Percentiles rank a stretch among this genome's conserved stretches.
Conservation (phyloP, 1,140 invertebrate species). For the Lordiphosa stackelbergi region DNA sequence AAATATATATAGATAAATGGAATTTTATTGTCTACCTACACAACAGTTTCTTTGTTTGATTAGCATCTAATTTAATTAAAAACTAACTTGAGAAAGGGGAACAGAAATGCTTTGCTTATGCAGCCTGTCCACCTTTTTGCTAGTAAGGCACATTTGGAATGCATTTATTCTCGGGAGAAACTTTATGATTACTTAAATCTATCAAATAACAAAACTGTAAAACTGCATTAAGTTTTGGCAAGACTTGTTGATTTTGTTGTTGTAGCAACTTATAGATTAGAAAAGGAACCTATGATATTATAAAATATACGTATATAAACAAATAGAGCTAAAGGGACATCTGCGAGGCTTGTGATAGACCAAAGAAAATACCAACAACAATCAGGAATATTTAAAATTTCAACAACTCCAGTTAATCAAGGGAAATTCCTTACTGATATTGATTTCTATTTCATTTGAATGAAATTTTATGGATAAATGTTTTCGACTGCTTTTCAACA, state of each 20-base stretch:
- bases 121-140: neutral
- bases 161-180: slow-evolving; percentile 13
- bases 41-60: slow-evolving; percentile 49
- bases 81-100: slow-evolving; percentile 15
- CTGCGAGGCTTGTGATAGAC: neutral
- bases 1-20: slow-evolving; percentile 10
- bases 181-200: slow-evolving; percentile 11
- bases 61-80: neutral
- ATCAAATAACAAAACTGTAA: slow-evolving; percentile 33
- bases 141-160: slow-evolving; percentile 75
- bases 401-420: too few species aligned
- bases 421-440: too few species aligned
- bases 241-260: slow-evolving; percentile 76
- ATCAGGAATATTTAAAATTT: too few species aligned
- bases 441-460: too few species aligned
- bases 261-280: slow-evolving; percentile 35
- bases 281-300: slow-evolving; percentile 66
- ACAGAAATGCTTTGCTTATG: neutral
- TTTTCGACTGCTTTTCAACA: too few species aligned
- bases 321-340: neutral
- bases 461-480: too few species aligned
- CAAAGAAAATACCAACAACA: slow-evolving; percentile 2
- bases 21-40: slow-evolving; percentile 66
- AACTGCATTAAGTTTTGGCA: slow-evolving; percentile 65
- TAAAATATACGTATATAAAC: slow-evolving; percentile 21